Evolutionary conservation across 53 echinoderm and acorn worm species (phyloP), one percentile per base, ranked within the genome.

Genomic region (Stichopus horrens): DNA sequence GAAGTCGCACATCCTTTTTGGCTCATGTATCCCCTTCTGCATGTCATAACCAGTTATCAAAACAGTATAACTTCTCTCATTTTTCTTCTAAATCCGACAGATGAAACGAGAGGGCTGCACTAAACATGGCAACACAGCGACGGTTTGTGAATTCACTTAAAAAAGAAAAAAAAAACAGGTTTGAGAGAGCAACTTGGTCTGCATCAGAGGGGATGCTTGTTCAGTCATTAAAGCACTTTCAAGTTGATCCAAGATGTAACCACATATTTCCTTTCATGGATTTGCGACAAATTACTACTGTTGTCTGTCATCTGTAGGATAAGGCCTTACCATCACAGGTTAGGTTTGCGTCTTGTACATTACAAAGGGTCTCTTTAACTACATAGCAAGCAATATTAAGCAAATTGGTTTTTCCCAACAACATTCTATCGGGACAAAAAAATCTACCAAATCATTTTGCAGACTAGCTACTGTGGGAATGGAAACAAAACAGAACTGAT

Each of bases 1-100:
- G 63, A 63, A 63, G 37, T 37, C 37, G 37, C 37, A 37, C 37
- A 37, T 37, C 37, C 37, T 37, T 37, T 37, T 37, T 37, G 37
- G 37, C 37, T 37, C 37, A 37, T 37, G 37, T 37, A 37, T 37
- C 37, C 2, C 37, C 11, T 66, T 66, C 18, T 66, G 67, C 67
- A 75, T 75, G 20, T 9, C 16, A 75, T 75, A 75, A 75, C 21
- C 75, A 75, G 21, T 75, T 37, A 75, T 79, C n/a, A 11, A 79
- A 55, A 55, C 56, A 53, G 9, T 13, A 4, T 37, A 55, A 54
- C n/a, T 53, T 18, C 56, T 6, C 4, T 74, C 16, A 11, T 74
- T 74, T 74, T 77, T 77, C 51, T 55, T 53, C 55, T 55, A 63
- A 63, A 63, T 63, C 63, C 63, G 7, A 13, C 63, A 16, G 60